Base-by-base conservation (phyloP, 1,140 invertebrate genomes). In the Diorhabda elongata region DNA sequence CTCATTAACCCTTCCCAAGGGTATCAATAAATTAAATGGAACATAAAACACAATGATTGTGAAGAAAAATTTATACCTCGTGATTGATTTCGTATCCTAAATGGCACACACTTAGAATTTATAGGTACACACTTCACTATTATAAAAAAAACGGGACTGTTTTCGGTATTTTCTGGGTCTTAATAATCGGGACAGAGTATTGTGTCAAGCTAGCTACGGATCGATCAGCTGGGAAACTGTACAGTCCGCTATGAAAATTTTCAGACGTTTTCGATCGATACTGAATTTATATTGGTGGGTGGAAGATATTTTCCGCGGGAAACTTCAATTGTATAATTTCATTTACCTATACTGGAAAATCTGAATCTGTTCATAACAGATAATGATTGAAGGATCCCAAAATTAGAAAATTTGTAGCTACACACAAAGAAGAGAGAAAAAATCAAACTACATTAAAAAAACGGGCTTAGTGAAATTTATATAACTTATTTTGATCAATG, bases 221-320 rank as follows among this genome's bases (percentile, higher is more conserved):
- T 75, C 74, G 74, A 75, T 75, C 74, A 73, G 74, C 74, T 75
- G 74, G 69, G 47, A 52, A 52, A 52, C 26, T 65, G 74, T 73
- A 73, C 71, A 73, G 52, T 73, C 72, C 45, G 47, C n/a, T 65
- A 57, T 56, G 61, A 62, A 67, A 75, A 68, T 65, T 58, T 61
- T 57, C 52, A 56, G 59, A 58, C 42, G 66, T 8, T 69, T 62
- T 64, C 52, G 67, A 69, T 65, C 64, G 64, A 65, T 65, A 65
- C n/a, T 65, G 56, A 57, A 65, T 65, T 65, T 43, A 65, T 65
- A 65, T 65, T 26, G 47, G 64, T 65, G 64, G 64, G 6, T 61
- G 59, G 64, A 43, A 43, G 64, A 41, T 44, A 65, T 56, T 41
- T 56, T 41, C 7, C 41, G 64, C 64, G 64, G 64, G 64, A 65